Evolutionary conservation across 2,888 invertebrate genomes (phyloP), one percentile per base, ranked within the genome.

Genomic region (Balanococcus diminutus): DNA sequence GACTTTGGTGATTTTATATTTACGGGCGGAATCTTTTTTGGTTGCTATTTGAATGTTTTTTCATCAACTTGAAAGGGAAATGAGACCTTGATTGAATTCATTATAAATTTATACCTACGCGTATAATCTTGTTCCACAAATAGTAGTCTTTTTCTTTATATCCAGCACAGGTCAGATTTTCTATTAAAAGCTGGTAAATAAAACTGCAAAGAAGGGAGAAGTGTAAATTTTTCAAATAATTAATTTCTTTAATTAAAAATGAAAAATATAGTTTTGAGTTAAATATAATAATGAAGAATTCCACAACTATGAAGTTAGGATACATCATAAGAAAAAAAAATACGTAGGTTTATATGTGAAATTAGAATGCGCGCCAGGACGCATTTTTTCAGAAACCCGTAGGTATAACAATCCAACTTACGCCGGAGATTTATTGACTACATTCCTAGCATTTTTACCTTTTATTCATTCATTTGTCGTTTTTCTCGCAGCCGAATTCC

Each of bases 391-490:
- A n/a, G 5, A 6, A 56, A 28, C 67, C 67, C 67, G 67, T n/a
- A n/a, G n/a, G n/a, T 67, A 67, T 67, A 67, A 67, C 67, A 67
- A 67, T 28, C 16, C 16, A 67, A 67, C 67, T 67, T 67, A n/a
- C n/a, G 28, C 67, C 67, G 67, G 75, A 79, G 75, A 79, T 79
- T 79, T 79, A 79, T 79, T n/a, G 75, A 79, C 75, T 36, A 19
- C 32, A 79, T 79, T 79, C 75, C 75, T 79, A 28, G 36, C 75
- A 36, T 79, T 79, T 79, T 36, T 79, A 79, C 75, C 75, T 79
- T 79, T 79, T 79, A 79, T 79, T 79, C 75, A 36, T 79, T 79
- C 75, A 79, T 79, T 79, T 79, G 75, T 79, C 75, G 75, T 79
- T 79, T 79, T 79, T 79, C 75, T 79, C 75, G 36, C 75, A 79